Percentiles rank a stretch among this genome's conserved stretches.
phyloP scores from a whole-genome alignment of 2,113 vertebrate species.

The Bambusicola thoracicus region DNA sequence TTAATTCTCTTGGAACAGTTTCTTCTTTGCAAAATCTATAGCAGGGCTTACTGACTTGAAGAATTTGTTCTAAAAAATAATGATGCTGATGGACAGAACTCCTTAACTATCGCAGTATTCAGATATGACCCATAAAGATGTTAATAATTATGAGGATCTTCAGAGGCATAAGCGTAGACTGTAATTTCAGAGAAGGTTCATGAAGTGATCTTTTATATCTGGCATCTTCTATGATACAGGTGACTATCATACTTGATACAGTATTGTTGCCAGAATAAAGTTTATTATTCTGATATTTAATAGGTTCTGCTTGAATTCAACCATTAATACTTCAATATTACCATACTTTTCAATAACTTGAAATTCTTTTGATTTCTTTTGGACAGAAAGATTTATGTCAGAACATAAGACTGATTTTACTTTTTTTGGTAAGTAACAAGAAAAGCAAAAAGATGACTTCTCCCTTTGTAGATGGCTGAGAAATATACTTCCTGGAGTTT shows the following conservation, averaged over 20 bases:
- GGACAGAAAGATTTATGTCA: background rate
- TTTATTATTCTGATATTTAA: background rate
- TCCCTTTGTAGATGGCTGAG: background rate
- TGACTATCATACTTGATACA: background rate
- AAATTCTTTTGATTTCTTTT: background rate
- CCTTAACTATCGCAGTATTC: background rate
- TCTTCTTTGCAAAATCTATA: background rate
- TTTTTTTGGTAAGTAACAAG: background rate
- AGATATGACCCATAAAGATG: background rate
- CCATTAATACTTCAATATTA: background rate
- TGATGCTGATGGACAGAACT: background rate
- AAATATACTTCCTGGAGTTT: background rate
- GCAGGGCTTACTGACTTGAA: background rate
- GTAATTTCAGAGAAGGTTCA: background rate
- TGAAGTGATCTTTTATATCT: constrained; percentile 6
- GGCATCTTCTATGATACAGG: background rate
- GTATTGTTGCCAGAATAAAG: background rate
- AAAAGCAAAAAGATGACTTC: background rate
- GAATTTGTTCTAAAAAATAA: background rate
- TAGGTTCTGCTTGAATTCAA: background rate
- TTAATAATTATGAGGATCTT: background rate
- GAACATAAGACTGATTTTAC: background rate
- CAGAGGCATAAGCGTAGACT: background rate
- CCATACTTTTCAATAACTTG: background rate
- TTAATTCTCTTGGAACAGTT: background rate